These are phyloP conservation scores for Cassiopea xamachana DNA, from an alignment of 30 jellyfish, hydroid and myxozoan species.

Conservation along the genomic window DNA sequence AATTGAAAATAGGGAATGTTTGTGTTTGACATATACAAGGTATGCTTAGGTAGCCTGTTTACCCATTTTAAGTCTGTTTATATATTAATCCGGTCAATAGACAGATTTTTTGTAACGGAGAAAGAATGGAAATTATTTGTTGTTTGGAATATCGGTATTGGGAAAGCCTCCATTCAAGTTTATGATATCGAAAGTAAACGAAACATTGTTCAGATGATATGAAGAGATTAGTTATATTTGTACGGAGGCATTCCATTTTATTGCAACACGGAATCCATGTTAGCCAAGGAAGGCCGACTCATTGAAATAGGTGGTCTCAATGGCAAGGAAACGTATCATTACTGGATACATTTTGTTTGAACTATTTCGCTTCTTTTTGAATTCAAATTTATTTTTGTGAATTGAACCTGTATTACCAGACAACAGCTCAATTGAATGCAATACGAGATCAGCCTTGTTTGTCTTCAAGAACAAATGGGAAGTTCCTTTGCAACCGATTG, in stretches of 20 bases:
- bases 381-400: no score
- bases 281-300: no score
- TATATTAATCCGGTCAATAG: slow-evolving; percentile 7
- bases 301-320: no score
- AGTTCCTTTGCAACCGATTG: no score
- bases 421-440: no score
- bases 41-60: background rate
- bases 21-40: background rate
- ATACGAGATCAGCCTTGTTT: no score
- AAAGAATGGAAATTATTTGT: slow-evolving; percentile 31
- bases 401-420: no score
- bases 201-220: background rate
- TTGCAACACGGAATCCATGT: background rate
- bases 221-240: background rate
- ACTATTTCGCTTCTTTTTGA: no score
- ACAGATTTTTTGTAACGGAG: background rate
- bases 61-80: background rate
- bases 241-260: no score
- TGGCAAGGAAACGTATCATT: no score
- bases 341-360: no score
- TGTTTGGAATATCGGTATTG: background rate
- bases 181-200: background rate
- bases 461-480: no score
- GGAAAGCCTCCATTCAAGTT: background rate
- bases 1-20: background rate